These are phyloP conservation scores for Orientallactaga bullata DNA, from an alignment of 2,113 vertebrate species.

Conservation along the genomic window DNA sequence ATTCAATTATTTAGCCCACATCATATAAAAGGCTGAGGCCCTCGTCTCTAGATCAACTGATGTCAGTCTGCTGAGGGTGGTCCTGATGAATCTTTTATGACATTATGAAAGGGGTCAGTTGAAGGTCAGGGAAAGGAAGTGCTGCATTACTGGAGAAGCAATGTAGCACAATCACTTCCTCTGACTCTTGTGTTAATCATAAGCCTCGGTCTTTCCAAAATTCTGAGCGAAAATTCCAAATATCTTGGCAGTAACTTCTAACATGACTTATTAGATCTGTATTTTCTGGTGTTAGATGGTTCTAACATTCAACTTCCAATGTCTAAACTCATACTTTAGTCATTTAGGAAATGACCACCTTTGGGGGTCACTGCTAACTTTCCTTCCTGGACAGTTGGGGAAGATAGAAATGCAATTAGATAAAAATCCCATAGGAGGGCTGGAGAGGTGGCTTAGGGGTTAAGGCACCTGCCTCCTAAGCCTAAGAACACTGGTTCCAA, in stretches of 20 bases:
- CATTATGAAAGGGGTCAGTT: not conserved
- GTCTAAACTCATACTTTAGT: constrained; percentile 34
- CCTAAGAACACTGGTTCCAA: too few species aligned
- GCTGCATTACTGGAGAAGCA: not conserved
- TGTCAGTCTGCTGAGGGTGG: not conserved
- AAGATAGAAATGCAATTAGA: not conserved
- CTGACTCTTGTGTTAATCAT: constrained; percentile 49
- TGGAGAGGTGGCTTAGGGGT: too few species aligned
- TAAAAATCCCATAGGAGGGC: not conserved
- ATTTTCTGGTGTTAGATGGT: constrained; percentile 22
- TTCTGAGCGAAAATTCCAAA: constrained; percentile 61
- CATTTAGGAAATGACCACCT: not conserved
- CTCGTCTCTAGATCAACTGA: not conserved
- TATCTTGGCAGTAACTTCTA: constrained; percentile 51
- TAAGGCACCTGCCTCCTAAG: too few species aligned
- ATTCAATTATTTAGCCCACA: not conserved
- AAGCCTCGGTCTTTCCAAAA: constrained; percentile 53
- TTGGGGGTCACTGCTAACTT: not conserved
- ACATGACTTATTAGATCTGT: constrained; percentile 10
- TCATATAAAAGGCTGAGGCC: not conserved
- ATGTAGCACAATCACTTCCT: constrained; percentile 63
- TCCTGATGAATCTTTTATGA: constrained; percentile 49
- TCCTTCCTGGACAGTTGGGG: not conserved
- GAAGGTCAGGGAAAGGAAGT: constrained; percentile 53
- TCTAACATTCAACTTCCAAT: constrained; percentile 47